These are phyloP conservation scores for Cochlearius cochlearius DNA, from an alignment of 2,113 vertebrate species.

Conservation along the genomic window DNA sequence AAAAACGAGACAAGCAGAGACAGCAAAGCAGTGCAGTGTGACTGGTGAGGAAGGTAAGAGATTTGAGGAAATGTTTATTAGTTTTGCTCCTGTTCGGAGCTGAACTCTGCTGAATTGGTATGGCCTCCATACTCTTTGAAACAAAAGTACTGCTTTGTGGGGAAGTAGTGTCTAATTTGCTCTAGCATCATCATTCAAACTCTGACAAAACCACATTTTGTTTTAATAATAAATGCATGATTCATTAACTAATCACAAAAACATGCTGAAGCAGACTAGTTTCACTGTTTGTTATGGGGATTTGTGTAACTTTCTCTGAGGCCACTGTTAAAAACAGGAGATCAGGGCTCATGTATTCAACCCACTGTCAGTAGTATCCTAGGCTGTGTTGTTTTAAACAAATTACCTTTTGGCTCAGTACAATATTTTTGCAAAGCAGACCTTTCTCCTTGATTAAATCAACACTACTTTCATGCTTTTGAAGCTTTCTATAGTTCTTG, in stretches of 20 bases:
- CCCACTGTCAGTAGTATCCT: rapidly evolving
- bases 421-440: neutral
- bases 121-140: neutral
- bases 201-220: neutral
- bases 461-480: neutral
- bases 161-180: neutral
- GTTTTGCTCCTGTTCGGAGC: neutral
- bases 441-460: neutral
- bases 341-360: neutral
- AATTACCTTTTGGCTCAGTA: neutral
- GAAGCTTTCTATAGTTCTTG: neutral
- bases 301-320: neutral
- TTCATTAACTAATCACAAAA: neutral
- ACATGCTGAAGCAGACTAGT: neutral
- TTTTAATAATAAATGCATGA: neutral
- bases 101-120: neutral
- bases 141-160: neutral
- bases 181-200: neutral
- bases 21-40: neutral
- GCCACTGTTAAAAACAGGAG: neutral
- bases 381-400: neutral
- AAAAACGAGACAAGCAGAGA: neutral
- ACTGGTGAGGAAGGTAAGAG: neutral
- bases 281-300: neutral
- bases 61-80: neutral